A percentile compares a stretch with the other conserved stretches of the same genome.
Conservation (phyloP, 2,797 vertebrate genomes). For the Spheniscus humboldti region DNA sequence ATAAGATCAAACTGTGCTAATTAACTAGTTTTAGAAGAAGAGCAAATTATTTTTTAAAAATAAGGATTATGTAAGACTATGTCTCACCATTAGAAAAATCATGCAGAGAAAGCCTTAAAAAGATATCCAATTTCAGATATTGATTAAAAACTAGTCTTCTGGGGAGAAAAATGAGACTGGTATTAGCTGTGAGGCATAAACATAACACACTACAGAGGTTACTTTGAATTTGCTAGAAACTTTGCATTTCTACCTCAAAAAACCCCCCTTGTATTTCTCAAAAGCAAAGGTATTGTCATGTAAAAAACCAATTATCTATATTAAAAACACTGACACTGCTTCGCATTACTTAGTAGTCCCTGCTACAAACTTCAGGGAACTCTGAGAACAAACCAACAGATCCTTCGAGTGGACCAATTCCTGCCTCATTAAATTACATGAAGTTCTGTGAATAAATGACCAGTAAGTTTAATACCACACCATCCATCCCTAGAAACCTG, state of each 20-base stretch:
- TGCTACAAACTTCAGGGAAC: background rate
- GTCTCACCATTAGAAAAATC: background rate
- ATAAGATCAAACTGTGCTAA: background rate
- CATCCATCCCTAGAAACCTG: background rate
- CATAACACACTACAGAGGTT: background rate
- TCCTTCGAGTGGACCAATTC: background rate
- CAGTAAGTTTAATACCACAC: fast-evolving
- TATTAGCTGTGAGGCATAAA: background rate
- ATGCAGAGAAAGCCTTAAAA: background rate
- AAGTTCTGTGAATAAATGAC: background rate
- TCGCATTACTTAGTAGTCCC: background rate
- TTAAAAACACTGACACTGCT: background rate
- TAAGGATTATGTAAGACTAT: background rate
- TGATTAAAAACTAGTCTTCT: background rate
- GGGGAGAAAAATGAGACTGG: background rate
- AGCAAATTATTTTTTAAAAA: background rate
- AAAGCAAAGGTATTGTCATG: background rate
- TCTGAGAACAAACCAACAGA: background rate
- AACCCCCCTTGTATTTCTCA: fast-evolving
- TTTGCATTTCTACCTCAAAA: background rate
- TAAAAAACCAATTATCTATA: background rate
- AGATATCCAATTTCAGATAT: background rate
- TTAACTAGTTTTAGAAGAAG: background rate
- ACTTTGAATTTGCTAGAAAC: background rate
- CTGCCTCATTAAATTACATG: background rate